phyloP scores from a whole-genome alignment of 2,888 invertebrate species.

The Ctena decussata region DNA sequence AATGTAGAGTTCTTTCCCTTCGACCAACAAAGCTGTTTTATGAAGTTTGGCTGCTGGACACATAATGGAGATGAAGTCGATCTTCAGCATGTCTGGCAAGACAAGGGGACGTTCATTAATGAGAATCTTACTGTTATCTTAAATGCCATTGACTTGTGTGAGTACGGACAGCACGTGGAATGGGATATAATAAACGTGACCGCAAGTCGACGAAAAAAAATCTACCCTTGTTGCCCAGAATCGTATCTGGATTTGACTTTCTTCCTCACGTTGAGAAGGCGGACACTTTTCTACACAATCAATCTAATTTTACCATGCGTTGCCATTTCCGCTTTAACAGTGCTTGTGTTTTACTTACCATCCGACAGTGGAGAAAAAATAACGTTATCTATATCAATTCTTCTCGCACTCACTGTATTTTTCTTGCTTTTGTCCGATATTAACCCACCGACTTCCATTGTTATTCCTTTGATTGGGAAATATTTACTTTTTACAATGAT shows the following conservation, averaged over 20 bases:
- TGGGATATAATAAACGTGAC: constrained; percentile 89
- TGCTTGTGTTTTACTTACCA: constrained; percentile 98
- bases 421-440: constrained; percentile 99
- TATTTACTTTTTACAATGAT: constrained; percentile 99
- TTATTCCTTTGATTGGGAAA: constrained; percentile 97
- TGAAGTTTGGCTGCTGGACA: constrained; percentile 99
- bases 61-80: constrained; percentile 92
- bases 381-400: constrained; percentile 97
- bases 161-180: constrained; percentile 84
- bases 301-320: constrained; percentile 98
- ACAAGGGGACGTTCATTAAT: constrained; percentile 11
- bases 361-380: constrained; percentile 99
- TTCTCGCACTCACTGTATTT: constrained; percentile 99
- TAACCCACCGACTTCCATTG: constrained; percentile 98
- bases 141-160: constrained; percentile 83
- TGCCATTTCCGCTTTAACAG: constrained; percentile 97
- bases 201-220: constrained; percentile 86
- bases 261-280: constrained; percentile 86
- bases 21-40: constrained; percentile 99
- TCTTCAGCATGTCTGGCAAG: constrained; percentile 25
- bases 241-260: constrained; percentile 87
- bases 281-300: constrained; percentile 97
- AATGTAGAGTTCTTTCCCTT: constrained; percentile 99
- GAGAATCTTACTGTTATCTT: constrained; percentile 60
- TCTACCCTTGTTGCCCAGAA: constrained; percentile 87